phyloP scores from a whole-genome alignment of 2,888 invertebrate species.

The Venusia cambrica region DNA sequence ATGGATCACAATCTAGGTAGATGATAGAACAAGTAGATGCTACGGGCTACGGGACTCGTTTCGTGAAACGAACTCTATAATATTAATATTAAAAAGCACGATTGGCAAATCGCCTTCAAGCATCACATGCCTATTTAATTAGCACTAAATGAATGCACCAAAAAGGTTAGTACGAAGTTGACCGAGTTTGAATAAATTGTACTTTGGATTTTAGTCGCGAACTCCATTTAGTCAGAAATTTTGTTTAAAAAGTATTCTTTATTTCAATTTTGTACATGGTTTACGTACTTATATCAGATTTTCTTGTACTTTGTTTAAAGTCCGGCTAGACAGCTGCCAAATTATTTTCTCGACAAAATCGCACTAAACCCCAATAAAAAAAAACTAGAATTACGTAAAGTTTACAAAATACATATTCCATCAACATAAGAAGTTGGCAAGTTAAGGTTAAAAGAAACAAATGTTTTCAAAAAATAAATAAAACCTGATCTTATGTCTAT shows the following conservation, averaged over 20 bases:
- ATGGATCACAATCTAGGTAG: too few relatives aligned
- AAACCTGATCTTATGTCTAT: conserved; percentile 21
- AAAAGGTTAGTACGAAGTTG: conserved; percentile 22
- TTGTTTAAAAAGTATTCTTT: too few relatives aligned
- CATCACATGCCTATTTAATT: conserved; percentile 67
- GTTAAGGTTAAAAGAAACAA: conserved; percentile 41
- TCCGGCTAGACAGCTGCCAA: conserved; percentile 26
- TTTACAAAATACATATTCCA: conserved; percentile 32
- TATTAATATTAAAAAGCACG: conserved; percentile 56
- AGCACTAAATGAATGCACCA: conserved; percentile 42
- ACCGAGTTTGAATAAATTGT: conserved; percentile 27
- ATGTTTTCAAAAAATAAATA: conserved; percentile 29
- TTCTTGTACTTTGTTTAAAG: neutral
- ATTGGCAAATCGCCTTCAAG: conserved; percentile 59
- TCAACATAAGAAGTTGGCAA: conserved; percentile 58
- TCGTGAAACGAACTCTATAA: too few relatives aligned
- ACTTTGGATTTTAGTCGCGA: conserved; percentile 24
- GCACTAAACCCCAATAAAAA: conserved; percentile 30
- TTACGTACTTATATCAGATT: conserved; percentile 2
- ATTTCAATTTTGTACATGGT: too few relatives aligned
- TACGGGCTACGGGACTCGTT: too few relatives aligned
- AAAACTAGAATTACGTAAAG: conserved; percentile 37
- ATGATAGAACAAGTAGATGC: too few relatives aligned
- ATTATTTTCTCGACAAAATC: conserved; percentile 25
- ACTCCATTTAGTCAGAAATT: too few relatives aligned